A percentile compares a stretch with the other conserved stretches of the same genome.
Evolutionary conservation across 2,797 vertebrate species (phyloP).

Genomic region (Scolopax bukidnonensis): DNA sequence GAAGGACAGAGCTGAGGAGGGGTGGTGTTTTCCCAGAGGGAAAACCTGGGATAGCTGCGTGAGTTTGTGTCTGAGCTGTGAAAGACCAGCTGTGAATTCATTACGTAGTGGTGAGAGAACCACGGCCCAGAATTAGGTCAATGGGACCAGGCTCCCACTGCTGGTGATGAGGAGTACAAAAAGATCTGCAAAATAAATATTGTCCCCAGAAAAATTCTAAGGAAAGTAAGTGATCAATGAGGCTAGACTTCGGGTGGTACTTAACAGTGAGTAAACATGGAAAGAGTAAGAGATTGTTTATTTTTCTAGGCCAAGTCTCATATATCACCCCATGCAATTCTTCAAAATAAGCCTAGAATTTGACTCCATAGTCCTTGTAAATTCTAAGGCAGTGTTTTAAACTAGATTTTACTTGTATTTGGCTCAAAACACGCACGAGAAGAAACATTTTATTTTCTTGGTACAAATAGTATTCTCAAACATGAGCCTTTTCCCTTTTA

Average conservation of each 20-base stretch:
- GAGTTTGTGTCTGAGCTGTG: not conserved
- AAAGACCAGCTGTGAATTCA: not conserved
- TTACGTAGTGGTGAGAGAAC: not conserved
- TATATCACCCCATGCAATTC: not conserved
- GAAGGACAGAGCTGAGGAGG: not conserved
- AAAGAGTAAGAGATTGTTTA: not conserved
- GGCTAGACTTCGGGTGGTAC: not conserved
- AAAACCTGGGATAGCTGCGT: not conserved
- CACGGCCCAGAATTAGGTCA: not conserved
- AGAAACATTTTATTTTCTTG: not conserved
- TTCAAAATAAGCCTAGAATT: not conserved
- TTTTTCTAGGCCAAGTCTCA: not conserved
- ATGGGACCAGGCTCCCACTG: not conserved
- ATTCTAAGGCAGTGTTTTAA: not conserved
- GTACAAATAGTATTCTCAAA: not conserved
- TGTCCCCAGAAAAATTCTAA: not conserved
- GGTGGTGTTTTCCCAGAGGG: not conserved
- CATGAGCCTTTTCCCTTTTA: not conserved
- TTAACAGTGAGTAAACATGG: not conserved
- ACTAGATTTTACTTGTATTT: not conserved
- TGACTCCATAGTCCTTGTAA: not conserved
- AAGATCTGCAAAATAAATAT: not conserved
- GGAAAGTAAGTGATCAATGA: not conserved
- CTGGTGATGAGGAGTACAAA: not conserved
- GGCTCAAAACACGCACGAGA: not conserved